Conservation (phyloP, 1,140 invertebrate genomes). For the Aradophagus sp. region DNA sequence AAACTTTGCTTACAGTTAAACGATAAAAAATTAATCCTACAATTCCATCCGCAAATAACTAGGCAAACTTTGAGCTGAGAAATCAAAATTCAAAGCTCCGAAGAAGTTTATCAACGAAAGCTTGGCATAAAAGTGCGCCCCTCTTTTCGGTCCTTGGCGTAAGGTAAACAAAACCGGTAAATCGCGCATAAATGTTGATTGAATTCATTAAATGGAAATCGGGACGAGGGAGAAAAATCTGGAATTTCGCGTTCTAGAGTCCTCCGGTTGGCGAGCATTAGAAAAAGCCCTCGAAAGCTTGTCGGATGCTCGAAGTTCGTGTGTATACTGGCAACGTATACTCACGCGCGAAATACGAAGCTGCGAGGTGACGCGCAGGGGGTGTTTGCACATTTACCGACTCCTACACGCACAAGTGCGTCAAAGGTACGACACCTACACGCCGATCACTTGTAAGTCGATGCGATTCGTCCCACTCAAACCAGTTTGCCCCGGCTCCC, state of each 20-base stretch:
- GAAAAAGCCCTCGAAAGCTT: conserved; percentile 49
- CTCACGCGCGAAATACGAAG: conserved; percentile 38
- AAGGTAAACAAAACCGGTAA: conserved; percentile 35
- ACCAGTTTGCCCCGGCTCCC: conserved; percentile 30
- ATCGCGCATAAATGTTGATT: conserved; percentile 44
- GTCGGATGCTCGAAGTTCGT: conserved; percentile 23
- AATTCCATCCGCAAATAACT: too few relatives aligned
- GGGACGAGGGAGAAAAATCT: conserved; percentile 38
- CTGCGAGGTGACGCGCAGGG: conserved; percentile 33
- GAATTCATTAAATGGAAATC: conserved; percentile 44
- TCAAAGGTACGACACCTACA: conserved; percentile 55
- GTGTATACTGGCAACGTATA: conserved; percentile 30
- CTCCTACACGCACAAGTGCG: conserved; percentile 45
- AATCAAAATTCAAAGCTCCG: too few relatives aligned
- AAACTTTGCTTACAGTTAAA: too few relatives aligned
- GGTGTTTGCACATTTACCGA: conserved; percentile 52
- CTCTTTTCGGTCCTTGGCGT: neutral
- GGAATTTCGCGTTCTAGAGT: conserved; percentile 37
- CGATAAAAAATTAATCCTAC: too few relatives aligned
- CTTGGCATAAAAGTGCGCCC: neutral
- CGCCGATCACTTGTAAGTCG: conserved; percentile 52
- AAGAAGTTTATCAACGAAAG: too few relatives aligned
- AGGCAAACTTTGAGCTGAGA: too few relatives aligned
- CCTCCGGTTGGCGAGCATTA: conserved; percentile 32
- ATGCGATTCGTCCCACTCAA: conserved; percentile 58